These are phyloP conservation scores for Halisarca cf. caerulea DNA, from an alignment of 37 sponge, comb jelly and placozoan genomes.

Conservation along the genomic window DNA sequence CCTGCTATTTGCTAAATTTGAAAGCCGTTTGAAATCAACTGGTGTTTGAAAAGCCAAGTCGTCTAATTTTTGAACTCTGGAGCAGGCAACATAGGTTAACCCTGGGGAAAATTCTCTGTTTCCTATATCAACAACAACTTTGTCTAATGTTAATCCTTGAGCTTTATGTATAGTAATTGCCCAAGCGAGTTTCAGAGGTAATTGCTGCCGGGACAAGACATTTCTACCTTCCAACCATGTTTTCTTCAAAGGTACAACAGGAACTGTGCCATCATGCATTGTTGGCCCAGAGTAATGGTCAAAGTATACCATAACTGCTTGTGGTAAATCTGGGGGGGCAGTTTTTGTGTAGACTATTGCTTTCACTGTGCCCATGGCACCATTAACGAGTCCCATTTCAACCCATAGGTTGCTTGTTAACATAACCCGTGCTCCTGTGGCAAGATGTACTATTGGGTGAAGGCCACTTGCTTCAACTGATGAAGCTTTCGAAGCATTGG, in stretches of 20 bases:
- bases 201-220: constrained; percentile 14
- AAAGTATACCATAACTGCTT: constrained; percentile 41
- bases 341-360: constrained; percentile 39
- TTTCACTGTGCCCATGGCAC: constrained; percentile 36
- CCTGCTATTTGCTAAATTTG: neutral
- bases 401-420: constrained; percentile 45
- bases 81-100: constrained; percentile 47
- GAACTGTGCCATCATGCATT: constrained; percentile 35
- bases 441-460: constrained; percentile 23
- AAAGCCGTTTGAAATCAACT: neutral
- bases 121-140: constrained; percentile 43
- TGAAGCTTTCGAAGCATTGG: constrained; percentile 51
- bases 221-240: constrained; percentile 5
- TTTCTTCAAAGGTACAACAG: constrained; percentile 36
- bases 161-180: constrained; percentile 54
- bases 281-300: constrained; percentile 57
- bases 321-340: constrained; percentile 39
- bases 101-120: constrained; percentile 47
- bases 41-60: neutral
- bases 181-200: constrained; percentile 48
- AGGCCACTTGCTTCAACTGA: constrained; percentile 61
- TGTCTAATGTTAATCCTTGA: constrained; percentile 44
- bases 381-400: constrained; percentile 44
- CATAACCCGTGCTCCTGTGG: constrained; percentile 38
- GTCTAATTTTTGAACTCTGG: constrained; percentile 22